phyloP scores from a whole-genome alignment of 2,888 invertebrate species.

The Pardosa pseudoannulata region DNA sequence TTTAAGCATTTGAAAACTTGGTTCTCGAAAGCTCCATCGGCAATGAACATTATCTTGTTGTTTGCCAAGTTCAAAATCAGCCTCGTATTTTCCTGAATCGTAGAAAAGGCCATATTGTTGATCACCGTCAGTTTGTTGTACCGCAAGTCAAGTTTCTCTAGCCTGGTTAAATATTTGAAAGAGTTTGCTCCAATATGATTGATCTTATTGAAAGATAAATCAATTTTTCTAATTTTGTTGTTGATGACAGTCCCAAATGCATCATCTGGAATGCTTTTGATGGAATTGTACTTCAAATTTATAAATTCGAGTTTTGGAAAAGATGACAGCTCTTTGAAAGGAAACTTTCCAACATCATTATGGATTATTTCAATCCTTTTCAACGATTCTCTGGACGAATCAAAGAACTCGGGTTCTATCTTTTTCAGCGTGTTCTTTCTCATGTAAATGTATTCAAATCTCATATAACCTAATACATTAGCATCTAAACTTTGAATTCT shows the following conservation, averaged over 20 bases:
- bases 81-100: slow-evolving; percentile 42
- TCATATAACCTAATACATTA: slow-evolving; percentile 36
- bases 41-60: slow-evolving; percentile 68
- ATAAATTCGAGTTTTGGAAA: slow-evolving; percentile 66
- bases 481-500: slow-evolving; percentile 40
- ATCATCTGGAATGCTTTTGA: slow-evolving; percentile 69
- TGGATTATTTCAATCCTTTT: slow-evolving; percentile 72
- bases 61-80: slow-evolving; percentile 60
- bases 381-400: slow-evolving; percentile 43
- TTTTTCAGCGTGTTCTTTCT: slow-evolving; percentile 59
- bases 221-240: slow-evolving; percentile 58
- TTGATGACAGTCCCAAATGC: slow-evolving; percentile 56
- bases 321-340: slow-evolving; percentile 60
- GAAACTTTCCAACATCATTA: slow-evolving; percentile 69
- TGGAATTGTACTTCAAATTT: slow-evolving; percentile 65
- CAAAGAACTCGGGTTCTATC: slow-evolving; percentile 53
- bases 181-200: slow-evolving; percentile 71
- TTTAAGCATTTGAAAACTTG: slow-evolving; percentile 68
- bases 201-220: slow-evolving; percentile 73
- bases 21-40: slow-evolving; percentile 66
- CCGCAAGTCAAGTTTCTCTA: slow-evolving; percentile 62
- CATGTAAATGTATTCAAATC: slow-evolving; percentile 65
- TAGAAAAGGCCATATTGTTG: slow-evolving; percentile 71
- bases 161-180: slow-evolving; percentile 53
- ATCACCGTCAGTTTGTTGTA: slow-evolving; percentile 70